Evolutionary conservation across 2,888 invertebrate genomes (phyloP).

Genomic region (Acanthoscelides obtectus): DNA sequence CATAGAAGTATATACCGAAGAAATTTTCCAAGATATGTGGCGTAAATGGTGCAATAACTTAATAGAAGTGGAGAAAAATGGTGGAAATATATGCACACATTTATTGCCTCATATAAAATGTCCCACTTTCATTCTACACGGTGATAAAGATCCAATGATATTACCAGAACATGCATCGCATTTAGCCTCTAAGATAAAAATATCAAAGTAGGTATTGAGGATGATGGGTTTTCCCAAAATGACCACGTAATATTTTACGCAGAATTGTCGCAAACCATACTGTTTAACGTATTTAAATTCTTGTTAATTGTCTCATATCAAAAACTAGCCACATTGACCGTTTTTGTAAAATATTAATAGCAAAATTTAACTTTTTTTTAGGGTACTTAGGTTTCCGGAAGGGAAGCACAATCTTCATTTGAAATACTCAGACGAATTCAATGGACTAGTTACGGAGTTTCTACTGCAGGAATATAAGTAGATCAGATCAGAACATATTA

Average conservation of each 20-base stretch:
- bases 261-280: too few species aligned
- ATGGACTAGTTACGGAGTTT: constrained; percentile 68
- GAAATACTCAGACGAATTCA: constrained; percentile 74
- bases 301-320: too few species aligned
- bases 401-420: constrained; percentile 87
- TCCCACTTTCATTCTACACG: constrained; percentile 78
- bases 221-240: too few species aligned
- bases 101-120: constrained; percentile 62
- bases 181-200: constrained; percentile 61
- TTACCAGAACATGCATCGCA: constrained; percentile 68
- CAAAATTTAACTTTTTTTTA: too few species aligned
- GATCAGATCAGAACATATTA: too few species aligned
- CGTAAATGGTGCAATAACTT: constrained; percentile 68
- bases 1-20: constrained; percentile 67
- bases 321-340: too few species aligned
- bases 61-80: constrained; percentile 52
- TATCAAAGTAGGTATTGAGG: constrained; percentile 55
- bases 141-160: constrained; percentile 76
- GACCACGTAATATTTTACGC: too few species aligned
- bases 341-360: too few species aligned
- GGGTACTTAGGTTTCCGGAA: constrained; percentile 68
- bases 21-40: constrained; percentile 66
- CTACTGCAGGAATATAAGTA: constrained; percentile 42
- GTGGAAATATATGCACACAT: constrained; percentile 70
- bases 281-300: constrained; percentile 7